Conservation (phyloP, 2,888 invertebrate species). For the Brachypalpus laphriformis region DNA sequence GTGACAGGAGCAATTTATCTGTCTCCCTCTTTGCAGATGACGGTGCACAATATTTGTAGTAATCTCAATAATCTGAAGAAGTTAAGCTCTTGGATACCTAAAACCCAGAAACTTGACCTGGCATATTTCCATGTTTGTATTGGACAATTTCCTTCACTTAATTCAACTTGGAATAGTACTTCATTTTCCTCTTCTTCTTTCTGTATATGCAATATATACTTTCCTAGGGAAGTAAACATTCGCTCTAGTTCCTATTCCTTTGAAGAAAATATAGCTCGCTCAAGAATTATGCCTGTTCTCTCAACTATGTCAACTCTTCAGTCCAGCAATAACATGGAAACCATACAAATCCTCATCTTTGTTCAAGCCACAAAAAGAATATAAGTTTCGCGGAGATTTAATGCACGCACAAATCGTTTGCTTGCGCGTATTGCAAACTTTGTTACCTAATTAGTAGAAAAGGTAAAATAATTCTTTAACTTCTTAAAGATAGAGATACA, state of each 20-base stretch:
- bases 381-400: constrained; percentile 43
- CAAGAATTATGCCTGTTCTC: constrained; percentile 22
- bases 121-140: too few species aligned
- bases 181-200: too few species aligned
- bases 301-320: constrained; percentile 21
- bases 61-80: too few species aligned
- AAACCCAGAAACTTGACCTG: too few species aligned
- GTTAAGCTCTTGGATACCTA: too few species aligned
- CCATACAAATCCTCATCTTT: constrained; percentile 56
- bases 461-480: constrained; percentile 1
- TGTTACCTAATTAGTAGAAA: not conserved
- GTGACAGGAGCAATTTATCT: too few species aligned
- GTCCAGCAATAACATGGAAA: constrained; percentile 40
- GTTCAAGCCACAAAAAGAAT: constrained; percentile 19
- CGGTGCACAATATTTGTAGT: too few species aligned
- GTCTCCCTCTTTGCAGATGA: too few species aligned
- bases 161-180: too few species aligned
- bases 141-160: too few species aligned
- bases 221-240: not conserved
- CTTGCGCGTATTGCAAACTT: constrained; percentile 35
- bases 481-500: constrained; percentile 28
- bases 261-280: not conserved
- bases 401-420: constrained; percentile 64
- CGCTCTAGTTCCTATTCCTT: constrained; percentile 26
- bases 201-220: too few species aligned